phyloP scores from a whole-genome alignment of 1,140 invertebrate genomes.

The Drosophila orena region DNA sequence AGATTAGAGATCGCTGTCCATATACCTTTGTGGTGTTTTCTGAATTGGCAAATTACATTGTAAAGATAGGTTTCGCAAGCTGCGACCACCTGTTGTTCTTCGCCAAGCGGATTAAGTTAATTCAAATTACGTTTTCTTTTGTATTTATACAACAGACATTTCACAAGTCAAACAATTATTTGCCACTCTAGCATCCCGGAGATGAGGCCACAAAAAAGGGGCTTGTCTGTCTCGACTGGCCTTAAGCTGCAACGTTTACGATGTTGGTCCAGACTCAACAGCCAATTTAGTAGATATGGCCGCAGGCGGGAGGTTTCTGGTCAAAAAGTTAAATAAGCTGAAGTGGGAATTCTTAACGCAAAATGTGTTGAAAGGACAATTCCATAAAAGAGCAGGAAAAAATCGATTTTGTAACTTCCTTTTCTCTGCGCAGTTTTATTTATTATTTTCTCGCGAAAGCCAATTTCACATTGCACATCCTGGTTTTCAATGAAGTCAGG shows the following conservation, averaged over 20 bases:
- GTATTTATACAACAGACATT: background rate
- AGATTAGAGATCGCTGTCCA: conserved; percentile 8
- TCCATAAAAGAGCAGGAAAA: too few species aligned
- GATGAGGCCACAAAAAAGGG: conserved; percentile 4
- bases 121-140: background rate
- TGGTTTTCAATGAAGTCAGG: too few species aligned
- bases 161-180: conserved; percentile 15
- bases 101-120: background rate
- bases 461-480: too few species aligned
- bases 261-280: conserved; percentile 9
- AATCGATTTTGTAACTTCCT: too few species aligned
- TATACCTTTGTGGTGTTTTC: background rate
- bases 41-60: conserved; percentile 14
- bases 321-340: background rate
- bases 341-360: too few species aligned
- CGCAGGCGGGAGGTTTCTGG: background rate
- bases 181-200: background rate
- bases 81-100: background rate
- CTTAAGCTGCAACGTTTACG: background rate
- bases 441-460: too few species aligned
- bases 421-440: too few species aligned
- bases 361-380: too few species aligned
- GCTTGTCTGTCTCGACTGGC: background rate
- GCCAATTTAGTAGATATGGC: conserved; percentile 10
- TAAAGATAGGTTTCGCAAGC: background rate